Percentiles rank a stretch among this genome's conserved stretches.
Evolutionary conservation across 1,140 invertebrate genomes (phyloP).

Genomic region (Sycophaga agraensis): DNA sequence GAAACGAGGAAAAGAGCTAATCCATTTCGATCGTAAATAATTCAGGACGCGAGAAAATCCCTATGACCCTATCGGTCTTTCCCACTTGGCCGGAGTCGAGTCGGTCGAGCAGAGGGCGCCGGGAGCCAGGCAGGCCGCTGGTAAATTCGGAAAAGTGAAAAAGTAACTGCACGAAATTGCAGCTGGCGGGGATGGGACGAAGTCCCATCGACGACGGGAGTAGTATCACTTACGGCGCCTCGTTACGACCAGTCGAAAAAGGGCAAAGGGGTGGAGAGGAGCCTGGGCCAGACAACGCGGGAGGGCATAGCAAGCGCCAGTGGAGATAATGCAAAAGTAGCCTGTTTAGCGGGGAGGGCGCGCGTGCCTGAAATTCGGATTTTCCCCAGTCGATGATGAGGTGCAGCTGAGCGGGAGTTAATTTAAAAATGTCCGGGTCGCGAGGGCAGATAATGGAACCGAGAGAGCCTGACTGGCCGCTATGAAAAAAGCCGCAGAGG

Average conservation of each 20-base stretch:
- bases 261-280: background rate
- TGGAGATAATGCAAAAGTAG: background rate
- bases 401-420: background rate
- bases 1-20: constrained; percentile 1
- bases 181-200: background rate
- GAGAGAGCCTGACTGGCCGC: too few relatives aligned
- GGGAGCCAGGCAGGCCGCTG: too few relatives aligned
- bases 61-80: background rate
- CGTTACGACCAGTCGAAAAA: background rate
- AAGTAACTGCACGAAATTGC: background rate
- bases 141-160: too few relatives aligned
- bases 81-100: too few relatives aligned
- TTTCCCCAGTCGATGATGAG: constrained; percentile 6
- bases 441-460: constrained; percentile 11
- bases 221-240: too few relatives aligned
- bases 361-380: constrained; percentile 24
- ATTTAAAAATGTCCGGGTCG: constrained; percentile 29
- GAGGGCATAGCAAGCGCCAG: background rate
- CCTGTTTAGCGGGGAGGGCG: constrained; percentile 14
- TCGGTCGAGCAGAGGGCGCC: too few relatives aligned
- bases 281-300: too few relatives aligned
- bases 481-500: too few relatives aligned
- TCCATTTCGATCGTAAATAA: constrained; percentile 14
- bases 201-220: too few relatives aligned
- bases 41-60: constrained; percentile 5